Conservation (phyloP, 30 jellyfish, hydroid and myxozoan genomes). For the Pseudorhiza aurosa region DNA sequence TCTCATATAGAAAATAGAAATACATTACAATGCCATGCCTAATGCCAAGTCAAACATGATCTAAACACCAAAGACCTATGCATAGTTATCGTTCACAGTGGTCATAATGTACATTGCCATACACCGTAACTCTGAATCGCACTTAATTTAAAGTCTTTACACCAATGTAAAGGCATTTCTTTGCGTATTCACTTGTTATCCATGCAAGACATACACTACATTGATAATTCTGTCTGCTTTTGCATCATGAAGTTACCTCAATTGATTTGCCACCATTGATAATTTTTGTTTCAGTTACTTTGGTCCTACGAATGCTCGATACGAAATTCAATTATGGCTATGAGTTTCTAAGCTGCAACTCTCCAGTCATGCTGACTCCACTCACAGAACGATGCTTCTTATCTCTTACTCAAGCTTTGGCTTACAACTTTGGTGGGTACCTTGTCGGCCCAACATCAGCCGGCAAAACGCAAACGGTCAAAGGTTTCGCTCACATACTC, state of each 20-base stretch:
- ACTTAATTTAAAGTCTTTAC: no score
- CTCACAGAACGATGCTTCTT: slow-evolving; percentile 77
- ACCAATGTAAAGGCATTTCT: no score
- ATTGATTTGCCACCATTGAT: background rate
- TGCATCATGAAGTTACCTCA: background rate
- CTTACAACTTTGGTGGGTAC: slow-evolving; percentile 62
- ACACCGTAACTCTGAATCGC: no score
- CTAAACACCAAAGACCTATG: no score
- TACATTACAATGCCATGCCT: no score
- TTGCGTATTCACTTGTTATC: no score
- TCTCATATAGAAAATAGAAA: no score
- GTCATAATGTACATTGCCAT: no score
- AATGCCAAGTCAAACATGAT: no score
- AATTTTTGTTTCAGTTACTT: background rate
- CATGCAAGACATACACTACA: background rate
- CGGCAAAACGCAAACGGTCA: slow-evolving; percentile 76
- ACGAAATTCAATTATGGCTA: slow-evolving; percentile 58
- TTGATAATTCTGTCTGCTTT: background rate
- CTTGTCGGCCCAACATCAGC: slow-evolving; percentile 65
- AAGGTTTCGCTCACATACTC: slow-evolving; percentile 63
- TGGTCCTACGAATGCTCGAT: slow-evolving; percentile 69
- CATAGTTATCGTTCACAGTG: no score
- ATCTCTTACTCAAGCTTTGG: slow-evolving; percentile 65
- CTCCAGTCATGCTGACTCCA: slow-evolving; percentile 69
- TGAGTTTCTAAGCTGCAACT: slow-evolving; percentile 77